Conservation (phyloP, 2,113 vertebrate genomes). For the Amphiprion percula region DNA sequence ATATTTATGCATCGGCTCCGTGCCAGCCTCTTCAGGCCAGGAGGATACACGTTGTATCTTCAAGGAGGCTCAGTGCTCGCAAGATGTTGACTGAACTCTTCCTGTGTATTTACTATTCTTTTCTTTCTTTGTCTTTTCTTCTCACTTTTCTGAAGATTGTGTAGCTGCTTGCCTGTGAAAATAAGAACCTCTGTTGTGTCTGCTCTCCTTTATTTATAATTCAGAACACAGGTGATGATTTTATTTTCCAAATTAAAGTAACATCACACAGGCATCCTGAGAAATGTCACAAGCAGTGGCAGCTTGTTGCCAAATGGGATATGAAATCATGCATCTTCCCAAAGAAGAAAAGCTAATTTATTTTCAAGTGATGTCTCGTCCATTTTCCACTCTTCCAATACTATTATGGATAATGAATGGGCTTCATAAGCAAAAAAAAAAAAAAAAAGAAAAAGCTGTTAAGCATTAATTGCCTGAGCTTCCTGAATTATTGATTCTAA, state of each 20-base stretch:
- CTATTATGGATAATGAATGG: slow-evolving; percentile 37
- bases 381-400: not conserved
- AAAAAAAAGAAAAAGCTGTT: slow-evolving; percentile 37
- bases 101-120: slow-evolving; percentile 10
- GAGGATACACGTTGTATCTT: slow-evolving; percentile 8
- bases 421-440: slow-evolving; percentile 35
- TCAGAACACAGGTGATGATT: slow-evolving; percentile 14
- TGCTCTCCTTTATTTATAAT: slow-evolving; percentile 15
- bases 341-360: not conserved
- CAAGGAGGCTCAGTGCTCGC: slow-evolving; percentile 23
- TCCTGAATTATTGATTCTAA: slow-evolving; percentile 79
- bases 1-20: slow-evolving; percentile 38
- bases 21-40: slow-evolving; percentile 37
- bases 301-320: not conserved
- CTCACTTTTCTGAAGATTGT: not conserved
- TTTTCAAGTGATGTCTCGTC: slow-evolving; percentile 6
- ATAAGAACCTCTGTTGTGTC: not conserved
- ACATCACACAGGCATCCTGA: not conserved
- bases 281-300: not conserved
- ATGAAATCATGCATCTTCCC: not conserved
- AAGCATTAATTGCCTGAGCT: slow-evolving; percentile 61
- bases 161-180: slow-evolving; percentile 14
- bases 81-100: slow-evolving; percentile 41
- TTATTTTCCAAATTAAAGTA: slow-evolving; percentile 38
- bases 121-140: not conserved